Evolutionary conservation across 2,888 invertebrate species (phyloP).

Genomic region (Zonitis immaculata): DNA sequence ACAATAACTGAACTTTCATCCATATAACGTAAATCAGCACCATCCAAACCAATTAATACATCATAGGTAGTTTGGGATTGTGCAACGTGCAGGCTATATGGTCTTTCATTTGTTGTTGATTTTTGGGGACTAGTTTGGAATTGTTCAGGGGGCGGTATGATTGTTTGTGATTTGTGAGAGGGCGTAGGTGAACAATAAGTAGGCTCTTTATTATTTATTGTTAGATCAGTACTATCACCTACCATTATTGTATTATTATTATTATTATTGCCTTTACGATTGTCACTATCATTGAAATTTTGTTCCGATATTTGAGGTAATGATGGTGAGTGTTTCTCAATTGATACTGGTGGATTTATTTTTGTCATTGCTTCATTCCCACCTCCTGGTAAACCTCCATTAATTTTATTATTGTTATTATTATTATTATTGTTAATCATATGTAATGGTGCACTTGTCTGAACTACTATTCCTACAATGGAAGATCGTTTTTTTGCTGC

Average conservation of each 20-base stretch:
- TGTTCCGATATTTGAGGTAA: slow-evolving; percentile 62
- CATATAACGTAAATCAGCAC: slow-evolving; percentile 85
- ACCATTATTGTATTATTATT: no score
- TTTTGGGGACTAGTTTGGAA: slow-evolving; percentile 63
- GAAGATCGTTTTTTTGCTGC: slow-evolving; percentile 62
- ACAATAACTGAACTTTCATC: slow-evolving; percentile 84
- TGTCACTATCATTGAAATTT: slow-evolving; percentile 60
- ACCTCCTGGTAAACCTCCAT: slow-evolving; percentile 53
- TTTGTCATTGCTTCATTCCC: slow-evolving; percentile 30
- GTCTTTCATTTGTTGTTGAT: slow-evolving; percentile 43
- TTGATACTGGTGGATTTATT: slow-evolving; percentile 8
- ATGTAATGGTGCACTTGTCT: slow-evolving; percentile 56
- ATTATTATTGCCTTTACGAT: slow-evolving; percentile 41
- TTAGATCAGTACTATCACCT: slow-evolving; percentile 34
- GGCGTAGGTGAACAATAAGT: slow-evolving; percentile 50
- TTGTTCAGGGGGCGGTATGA: slow-evolving; percentile 69
- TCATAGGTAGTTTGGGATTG: slow-evolving; percentile 59
- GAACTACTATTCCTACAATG: slow-evolving; percentile 64
- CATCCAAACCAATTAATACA: slow-evolving; percentile 72
- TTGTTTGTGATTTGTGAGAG: slow-evolving; percentile 55
- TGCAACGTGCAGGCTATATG: slow-evolving; percentile 54
- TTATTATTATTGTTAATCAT: slow-evolving; percentile 46
- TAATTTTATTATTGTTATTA: slow-evolving; percentile 54
- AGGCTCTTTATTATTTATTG: no score
- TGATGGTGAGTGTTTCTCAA: slow-evolving; percentile 42